Evolutionary conservation across 2,888 invertebrate species (phyloP), one percentile per base, ranked within the genome.

Genomic region (Cryptophagus acutangulus): DNA sequence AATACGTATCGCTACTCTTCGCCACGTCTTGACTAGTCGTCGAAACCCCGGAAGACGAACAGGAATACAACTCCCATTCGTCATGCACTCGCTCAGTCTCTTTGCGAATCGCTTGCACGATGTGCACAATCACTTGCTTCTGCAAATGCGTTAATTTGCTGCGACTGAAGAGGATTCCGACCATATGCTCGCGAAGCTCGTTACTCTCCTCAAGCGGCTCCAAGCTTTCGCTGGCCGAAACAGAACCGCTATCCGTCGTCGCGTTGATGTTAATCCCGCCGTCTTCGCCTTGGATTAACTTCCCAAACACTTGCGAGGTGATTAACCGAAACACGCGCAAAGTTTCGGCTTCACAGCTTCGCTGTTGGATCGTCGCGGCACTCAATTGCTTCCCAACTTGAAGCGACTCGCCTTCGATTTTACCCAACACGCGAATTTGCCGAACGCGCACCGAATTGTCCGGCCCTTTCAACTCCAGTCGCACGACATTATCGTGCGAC

Each of bases 61-160:
- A 74, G n/a, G 82, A 59, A 18, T 75, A 69, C 4, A 77, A 74
- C 66, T 94, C 93, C 93, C 94, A 95, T 61, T 93, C 93, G 57
- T 94, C 93, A 33, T 88, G 79, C 2, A 92, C 84, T 5, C 88
- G 78, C 36, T 81, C 74, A 0, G 92, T 84, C 71, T 96, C 95
- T 62, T 89, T 86, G 6, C 87, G 79, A 43, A 96, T 94, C 1
- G 94, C 93, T 62, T 86, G 84, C 10, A 89, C 89, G 45, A 91
- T 90, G 65, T 91, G 91, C 0, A 88, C 80, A 67, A 91, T 91
- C 9, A 87, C 85, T 76, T 92, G 92, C 67, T 89, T 89, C 67
- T 95, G 95, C 37, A 95, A 73, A 57, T 92, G 88, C 0, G 93
- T 93, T 15, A 96, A 73, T 67, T 94, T 93, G 65, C 91, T 91